A percentile compares a stretch with the other conserved stretches of the same genome.
Conservation (phyloP, 2,113 vertebrate genomes). For the Crypturellus undulatus region DNA sequence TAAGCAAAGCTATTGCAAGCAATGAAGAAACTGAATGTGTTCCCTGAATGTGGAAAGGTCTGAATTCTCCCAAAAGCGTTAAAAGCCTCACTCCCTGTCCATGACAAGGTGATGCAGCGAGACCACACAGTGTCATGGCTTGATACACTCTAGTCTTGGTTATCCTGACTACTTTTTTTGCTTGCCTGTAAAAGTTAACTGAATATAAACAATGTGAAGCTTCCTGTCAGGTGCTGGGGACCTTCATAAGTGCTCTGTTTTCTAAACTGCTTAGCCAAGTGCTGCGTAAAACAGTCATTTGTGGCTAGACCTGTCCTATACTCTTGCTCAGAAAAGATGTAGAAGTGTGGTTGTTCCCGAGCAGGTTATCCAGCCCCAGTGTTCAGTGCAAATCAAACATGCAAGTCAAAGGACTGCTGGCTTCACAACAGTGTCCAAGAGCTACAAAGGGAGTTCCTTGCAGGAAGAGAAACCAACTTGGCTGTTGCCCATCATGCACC, state of each 20-base stretch:
- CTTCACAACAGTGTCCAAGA: not conserved
- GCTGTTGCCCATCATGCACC: not conserved
- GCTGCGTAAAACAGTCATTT: not conserved
- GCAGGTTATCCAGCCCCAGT: fast-evolving
- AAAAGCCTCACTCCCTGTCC: not conserved
- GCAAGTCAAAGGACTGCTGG: too few species aligned
- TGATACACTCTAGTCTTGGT: not conserved
- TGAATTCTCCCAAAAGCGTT: not conserved
- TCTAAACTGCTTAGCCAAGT: not conserved
- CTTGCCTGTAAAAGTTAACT: not conserved
- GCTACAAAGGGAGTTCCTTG: not conserved
- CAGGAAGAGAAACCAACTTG: not conserved
- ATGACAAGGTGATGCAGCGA: fast-evolving
- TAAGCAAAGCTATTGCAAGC: not conserved
- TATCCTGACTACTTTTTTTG: not conserved
- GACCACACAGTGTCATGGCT: not conserved
- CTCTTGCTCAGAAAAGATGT: not conserved
- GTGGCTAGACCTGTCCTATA: not conserved
- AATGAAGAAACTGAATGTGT: not conserved
- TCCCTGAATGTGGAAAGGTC: not conserved
- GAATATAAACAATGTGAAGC: not conserved
- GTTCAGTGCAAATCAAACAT: not conserved
- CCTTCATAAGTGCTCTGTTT: not conserved
- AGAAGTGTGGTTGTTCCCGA: not conserved
- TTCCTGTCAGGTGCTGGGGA: not conserved